Evolutionary conservation across 2,113 vertebrate genomes (phyloP), one percentile per base, ranked within the genome.

Genomic region (Lepisosteus osseus): DNA sequence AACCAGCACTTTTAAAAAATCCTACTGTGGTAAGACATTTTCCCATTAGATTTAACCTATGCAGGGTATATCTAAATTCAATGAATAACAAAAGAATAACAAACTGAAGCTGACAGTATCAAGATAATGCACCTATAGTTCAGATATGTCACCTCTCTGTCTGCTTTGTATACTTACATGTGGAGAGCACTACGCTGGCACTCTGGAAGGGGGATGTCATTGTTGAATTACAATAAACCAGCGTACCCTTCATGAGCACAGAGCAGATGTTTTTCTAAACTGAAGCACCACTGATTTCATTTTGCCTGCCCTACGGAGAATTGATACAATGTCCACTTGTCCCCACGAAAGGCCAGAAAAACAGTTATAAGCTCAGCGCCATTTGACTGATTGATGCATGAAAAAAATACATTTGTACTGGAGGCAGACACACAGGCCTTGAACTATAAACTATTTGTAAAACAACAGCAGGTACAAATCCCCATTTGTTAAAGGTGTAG

Each of bases 41-140:
- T 71, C 55, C 72, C 44, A 64, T 76, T 72, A 73, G 29, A 78
- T 75, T 68, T 64, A 67, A 70, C 74, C 15, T 70, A 73, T 76
- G 72, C 65, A 74, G 17, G 61, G 15, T 57, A 41, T 41, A 66
- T 65, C 44, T n/a, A 66, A 12, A 45, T 51, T 8, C 17, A 8
- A 54, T 54, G 13, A 68, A 68, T 44, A 67, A 71, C 42, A 3
- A 61, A 43, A 54, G 40, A 17, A 14, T 4, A 55, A n/a, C 7
- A 14, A 9, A 42, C 54, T 51, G 62, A 47, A 71, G n/a, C 12
- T 29, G 61, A 47, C 44, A 13, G n/a, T 41, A 15, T 41, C 15
- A 13, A 57, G 55, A 61, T 40, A 44, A 14, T 47, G 69, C 2
- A 61, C 2, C 7, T 8, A 41, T 55, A 3, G 29, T 42, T 42